Evolutionary conservation across 2,113 vertebrate species (phyloP).

Genomic region (Opisthocomus hoazin): DNA sequence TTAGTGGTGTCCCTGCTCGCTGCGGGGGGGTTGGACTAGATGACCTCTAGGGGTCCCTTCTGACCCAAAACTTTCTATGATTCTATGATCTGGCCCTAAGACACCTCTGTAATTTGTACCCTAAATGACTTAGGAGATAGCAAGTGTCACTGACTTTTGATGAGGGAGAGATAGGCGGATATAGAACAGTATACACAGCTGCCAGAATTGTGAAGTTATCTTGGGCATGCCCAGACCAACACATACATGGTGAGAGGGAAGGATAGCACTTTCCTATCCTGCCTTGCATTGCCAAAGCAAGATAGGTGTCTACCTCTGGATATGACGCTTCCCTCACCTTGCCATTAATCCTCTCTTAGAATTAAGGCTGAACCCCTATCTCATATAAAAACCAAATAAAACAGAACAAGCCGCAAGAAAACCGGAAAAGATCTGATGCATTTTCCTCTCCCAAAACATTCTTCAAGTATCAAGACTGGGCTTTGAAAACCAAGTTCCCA

Average conservation of each 20-base stretch:
- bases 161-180: not conserved
- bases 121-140: not conserved
- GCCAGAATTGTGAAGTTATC: not conserved
- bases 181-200: not conserved
- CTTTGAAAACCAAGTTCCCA: not conserved
- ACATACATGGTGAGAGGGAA: not conserved
- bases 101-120: not conserved
- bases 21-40: no score
- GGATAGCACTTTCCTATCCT: not conserved
- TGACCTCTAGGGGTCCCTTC: no score
- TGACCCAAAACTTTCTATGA: no score
- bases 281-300: not conserved
- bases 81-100: not conserved
- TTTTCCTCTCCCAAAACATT: not conserved
- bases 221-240: not conserved
- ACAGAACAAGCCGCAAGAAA: not conserved
- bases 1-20: no score
- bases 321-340: not conserved
- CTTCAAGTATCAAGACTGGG: not conserved
- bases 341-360: not conserved
- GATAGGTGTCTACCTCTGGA: not conserved
- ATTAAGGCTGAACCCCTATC: not conserved
- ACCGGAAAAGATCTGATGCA: not conserved
- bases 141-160: not conserved
- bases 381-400: not conserved